Percentiles rank a stretch among this genome's conserved stretches.
Evolutionary conservation across 2,888 invertebrate species (phyloP).

Genomic region (Opisthograptis luteolata): DNA sequence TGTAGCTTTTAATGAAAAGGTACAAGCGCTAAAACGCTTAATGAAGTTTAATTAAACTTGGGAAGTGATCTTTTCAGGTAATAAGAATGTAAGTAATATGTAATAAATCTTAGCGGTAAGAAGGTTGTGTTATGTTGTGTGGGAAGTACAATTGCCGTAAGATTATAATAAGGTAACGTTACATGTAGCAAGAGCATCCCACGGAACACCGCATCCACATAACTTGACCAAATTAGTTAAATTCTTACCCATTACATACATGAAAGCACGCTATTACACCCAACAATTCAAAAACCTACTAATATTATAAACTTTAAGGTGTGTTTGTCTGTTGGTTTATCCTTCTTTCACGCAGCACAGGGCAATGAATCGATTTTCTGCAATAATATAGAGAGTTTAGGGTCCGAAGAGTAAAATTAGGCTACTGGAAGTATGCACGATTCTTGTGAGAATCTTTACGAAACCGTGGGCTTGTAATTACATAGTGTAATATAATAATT

Average conservation of each 20-base stretch:
- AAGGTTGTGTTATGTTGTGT: neutral
- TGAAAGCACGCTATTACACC: slow-evolving; percentile 27
- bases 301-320: too few species aligned
- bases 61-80: neutral
- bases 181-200: slow-evolving; percentile 20
- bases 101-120: neutral
- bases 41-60: slow-evolving; percentile 15
- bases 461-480: too few species aligned
- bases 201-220: slow-evolving; percentile 31
- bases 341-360: too few species aligned
- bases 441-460: too few species aligned
- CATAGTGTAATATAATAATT: too few species aligned
- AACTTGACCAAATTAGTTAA: slow-evolving; percentile 40
- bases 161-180: slow-evolving; percentile 12
- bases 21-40: slow-evolving; percentile 7
- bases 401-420: too few species aligned
- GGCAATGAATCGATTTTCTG: too few species aligned
- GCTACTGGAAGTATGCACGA: too few species aligned
- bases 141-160: neutral
- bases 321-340: too few species aligned
- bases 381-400: too few species aligned
- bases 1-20: slow-evolving; percentile 18
- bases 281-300: too few species aligned
- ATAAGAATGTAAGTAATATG: too few species aligned
- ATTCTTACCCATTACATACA: slow-evolving; percentile 28